Evolutionary conservation across 2,888 invertebrate species (phyloP).

Genomic region (Platerodrilus igneus): DNA sequence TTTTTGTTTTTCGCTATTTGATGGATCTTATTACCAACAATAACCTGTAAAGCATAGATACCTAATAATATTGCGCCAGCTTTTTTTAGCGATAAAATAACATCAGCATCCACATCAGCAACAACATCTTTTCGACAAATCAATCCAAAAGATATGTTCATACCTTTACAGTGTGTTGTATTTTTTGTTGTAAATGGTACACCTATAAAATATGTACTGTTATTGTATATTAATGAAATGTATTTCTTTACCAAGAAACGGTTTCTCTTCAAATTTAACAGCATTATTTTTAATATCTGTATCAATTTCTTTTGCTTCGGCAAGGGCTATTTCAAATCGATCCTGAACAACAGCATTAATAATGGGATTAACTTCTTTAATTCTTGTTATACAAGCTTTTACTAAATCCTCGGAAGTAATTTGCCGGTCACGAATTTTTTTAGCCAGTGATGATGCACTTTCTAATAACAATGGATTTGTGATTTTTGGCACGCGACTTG

Average conservation of each 20-base stretch:
- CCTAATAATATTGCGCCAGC: slow-evolving; percentile 86
- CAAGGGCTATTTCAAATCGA: slow-evolving; percentile 70
- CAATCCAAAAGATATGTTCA: slow-evolving; percentile 67
- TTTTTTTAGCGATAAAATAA: slow-evolving; percentile 64
- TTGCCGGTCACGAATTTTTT: slow-evolving; percentile 60
- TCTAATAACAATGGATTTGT: slow-evolving; percentile 51
- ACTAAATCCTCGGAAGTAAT: slow-evolving; percentile 66
- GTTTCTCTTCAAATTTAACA: slow-evolving; percentile 63
- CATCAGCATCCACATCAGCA: slow-evolving; percentile 72
- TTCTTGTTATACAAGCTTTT: slow-evolving; percentile 69
- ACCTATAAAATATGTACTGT: slow-evolving; percentile 51
- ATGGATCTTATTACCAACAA: too few relatives aligned
- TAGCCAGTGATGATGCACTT: slow-evolving; percentile 64
- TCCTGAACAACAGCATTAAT: slow-evolving; percentile 82
- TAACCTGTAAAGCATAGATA: too few relatives aligned
- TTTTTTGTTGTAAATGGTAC: slow-evolving; percentile 93
- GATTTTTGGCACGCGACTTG: slow-evolving; percentile 43
- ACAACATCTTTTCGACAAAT: slow-evolving; percentile 56
- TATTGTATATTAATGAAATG: too few relatives aligned
- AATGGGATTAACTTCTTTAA: slow-evolving; percentile 65
- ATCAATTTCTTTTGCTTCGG: slow-evolving; percentile 74
- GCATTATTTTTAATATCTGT: slow-evolving; percentile 56
- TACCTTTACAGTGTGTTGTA: slow-evolving; percentile 72
- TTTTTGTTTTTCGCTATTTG: too few relatives aligned
- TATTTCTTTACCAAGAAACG: slow-evolving; percentile 61